Base-by-base conservation (phyloP, 2,888 invertebrate genomes). In the Pseudolycoriella hygida region DNA sequence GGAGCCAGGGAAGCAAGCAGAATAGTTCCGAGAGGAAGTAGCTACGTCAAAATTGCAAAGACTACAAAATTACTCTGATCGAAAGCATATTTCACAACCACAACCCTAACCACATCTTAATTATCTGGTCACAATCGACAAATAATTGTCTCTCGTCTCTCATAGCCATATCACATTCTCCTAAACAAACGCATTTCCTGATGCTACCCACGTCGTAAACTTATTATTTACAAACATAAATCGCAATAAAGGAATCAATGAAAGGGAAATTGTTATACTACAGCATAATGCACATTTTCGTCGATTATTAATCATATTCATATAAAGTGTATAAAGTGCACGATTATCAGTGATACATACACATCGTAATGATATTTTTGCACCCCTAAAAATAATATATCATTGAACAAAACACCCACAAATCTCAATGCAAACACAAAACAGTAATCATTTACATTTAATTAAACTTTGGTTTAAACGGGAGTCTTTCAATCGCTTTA, bases 371-470 rank as follows among this genome's bases (percentile, higher is more conserved):
- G 34, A 34, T 34, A 34, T 34, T 34, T 34, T 25, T 25, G 25
- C 34, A 34, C 34, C 34, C 34, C 15, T 34, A 34, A 34, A 5
- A 34, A 34, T 34, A 34, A 34, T 34, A 34, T 34, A 34, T 34
- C 34, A 34, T 34, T 34, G 34, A 34, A 25, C 34, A 43, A 48
- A 49, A 50, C 50, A 50, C 50, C 50, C 50, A 50, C 50, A 50
- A 50, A 50, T 50, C 50, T 47, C 48, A 48, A 48, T 49, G 42
- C 50, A 50, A 50, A 48, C 46, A 50, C 34, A 34, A 34, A 34
- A 34, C 34, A 34, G 34, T 34, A 34, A 34, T 34, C 34, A 34
- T 34, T 34, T 34, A 34, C 34, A 34, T 34, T 34, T 34, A 34
- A 34, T 34, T 34, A 34, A 34, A 34, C 34, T 34, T 34, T 34